A percentile compares a stretch with the other conserved stretches of the same genome.
phyloP scores from a whole-genome alignment of 2,888 invertebrate species.

The Phoenoteleia sp. region DNA sequence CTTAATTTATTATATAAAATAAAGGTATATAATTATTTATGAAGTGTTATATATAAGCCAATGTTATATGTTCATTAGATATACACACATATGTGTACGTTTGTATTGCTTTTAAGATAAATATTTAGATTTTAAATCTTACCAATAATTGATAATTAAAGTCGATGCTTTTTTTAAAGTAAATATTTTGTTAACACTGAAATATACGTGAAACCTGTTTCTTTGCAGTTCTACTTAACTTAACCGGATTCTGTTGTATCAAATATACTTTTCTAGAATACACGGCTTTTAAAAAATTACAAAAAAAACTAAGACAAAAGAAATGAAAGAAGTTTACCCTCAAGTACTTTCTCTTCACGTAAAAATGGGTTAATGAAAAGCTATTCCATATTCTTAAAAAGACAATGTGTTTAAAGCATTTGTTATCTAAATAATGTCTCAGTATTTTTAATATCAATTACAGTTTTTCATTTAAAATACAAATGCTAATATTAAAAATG shows the following conservation, averaged over 20 bases:
- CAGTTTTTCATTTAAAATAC: too few species aligned
- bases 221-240: constrained; percentile 19
- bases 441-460: constrained; percentile 15
- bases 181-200: neutral
- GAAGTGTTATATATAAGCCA: too few species aligned
- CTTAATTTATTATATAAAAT: too few species aligned
- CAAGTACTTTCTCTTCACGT: constrained; percentile 25
- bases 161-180: neutral
- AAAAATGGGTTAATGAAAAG: constrained; percentile 34
- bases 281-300: constrained; percentile 13
- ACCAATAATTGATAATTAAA: too few species aligned
- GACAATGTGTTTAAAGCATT: too few species aligned
- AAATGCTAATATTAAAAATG: too few species aligned
- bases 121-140: too few species aligned
- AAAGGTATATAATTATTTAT: too few species aligned
- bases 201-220: neutral
- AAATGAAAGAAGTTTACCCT: constrained; percentile 18
- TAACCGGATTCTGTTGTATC: constrained; percentile 22
- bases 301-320: constrained; percentile 14
- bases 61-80: too few species aligned
- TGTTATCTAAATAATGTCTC: neutral
- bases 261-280: neutral
- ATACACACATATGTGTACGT: too few species aligned
- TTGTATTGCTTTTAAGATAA: too few species aligned
- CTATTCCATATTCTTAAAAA: constrained; percentile 13